phyloP scores from a whole-genome alignment of 2,113 vertebrate genomes.

The Triplophysa rosa region DNA sequence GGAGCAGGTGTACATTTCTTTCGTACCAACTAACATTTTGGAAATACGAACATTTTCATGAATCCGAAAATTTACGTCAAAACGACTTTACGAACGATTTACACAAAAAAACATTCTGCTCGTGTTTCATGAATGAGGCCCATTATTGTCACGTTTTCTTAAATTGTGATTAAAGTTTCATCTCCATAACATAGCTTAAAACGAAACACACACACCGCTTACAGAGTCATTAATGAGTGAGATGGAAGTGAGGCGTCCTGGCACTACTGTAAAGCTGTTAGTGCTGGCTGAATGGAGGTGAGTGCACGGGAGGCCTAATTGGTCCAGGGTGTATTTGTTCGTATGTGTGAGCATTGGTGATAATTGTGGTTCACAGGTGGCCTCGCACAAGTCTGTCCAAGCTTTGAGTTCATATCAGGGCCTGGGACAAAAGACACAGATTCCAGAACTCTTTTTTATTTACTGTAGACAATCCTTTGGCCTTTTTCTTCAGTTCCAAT shows the following conservation, averaged over 20 bases:
- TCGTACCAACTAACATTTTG: no score
- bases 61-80: no score
- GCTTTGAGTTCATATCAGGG: conserved; percentile 66
- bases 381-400: conserved; percentile 47
- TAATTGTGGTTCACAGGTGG: conserved; percentile 64
- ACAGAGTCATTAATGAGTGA: conserved; percentile 46
- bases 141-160: no score
- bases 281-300: conserved; percentile 67
- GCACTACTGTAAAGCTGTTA: conserved; percentile 55
- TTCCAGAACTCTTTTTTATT: conserved; percentile 51
- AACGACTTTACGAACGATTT: no score
- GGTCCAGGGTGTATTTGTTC: conserved; percentile 59
- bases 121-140: no score
- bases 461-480: conserved; percentile 52
- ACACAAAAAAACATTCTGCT: no score
- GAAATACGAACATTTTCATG: no score
- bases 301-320: conserved; percentile 69
- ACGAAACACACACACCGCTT: conserved; percentile 9
- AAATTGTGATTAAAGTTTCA: no score
- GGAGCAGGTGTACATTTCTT: no score
- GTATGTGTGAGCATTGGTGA: conserved; percentile 59
- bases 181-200: background rate
- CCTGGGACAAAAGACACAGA: conserved; percentile 67
- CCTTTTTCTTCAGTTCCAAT: conserved; percentile 44
- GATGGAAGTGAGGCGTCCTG: conserved; percentile 55